These are phyloP conservation scores for Prunella fulvescens DNA, from an alignment of 2,113 vertebrate species.

Conservation along the genomic window DNA sequence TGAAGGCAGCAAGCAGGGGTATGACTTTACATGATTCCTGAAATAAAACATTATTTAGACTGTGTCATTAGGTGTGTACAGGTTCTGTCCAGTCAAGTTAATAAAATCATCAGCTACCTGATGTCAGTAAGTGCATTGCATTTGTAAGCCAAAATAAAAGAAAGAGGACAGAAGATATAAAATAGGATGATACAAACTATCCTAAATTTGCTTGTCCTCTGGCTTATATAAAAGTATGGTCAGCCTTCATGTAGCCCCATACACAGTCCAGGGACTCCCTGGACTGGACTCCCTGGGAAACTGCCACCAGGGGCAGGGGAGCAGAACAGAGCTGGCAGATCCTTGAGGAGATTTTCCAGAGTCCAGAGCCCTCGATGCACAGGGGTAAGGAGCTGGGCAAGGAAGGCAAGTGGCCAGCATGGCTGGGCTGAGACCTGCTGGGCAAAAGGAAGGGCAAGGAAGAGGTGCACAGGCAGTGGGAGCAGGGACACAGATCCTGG, in stretches of 20 bases:
- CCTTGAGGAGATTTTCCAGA: not conserved
- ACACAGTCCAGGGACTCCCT: not conserved
- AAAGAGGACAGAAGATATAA: not conserved
- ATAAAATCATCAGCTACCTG: not conserved
- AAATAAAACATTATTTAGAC: not conserved
- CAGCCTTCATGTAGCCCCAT: not conserved
- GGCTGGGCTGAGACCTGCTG: not conserved
- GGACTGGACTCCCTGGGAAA: too few species aligned
- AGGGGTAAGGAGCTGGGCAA: not conserved
- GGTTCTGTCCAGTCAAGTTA: not conserved
- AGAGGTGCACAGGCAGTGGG: not conserved
- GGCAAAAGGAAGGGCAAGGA: not conserved
- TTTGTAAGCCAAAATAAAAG: not conserved
- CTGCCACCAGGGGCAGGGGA: not conserved
- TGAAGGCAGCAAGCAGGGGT: not conserved
- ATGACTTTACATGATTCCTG: not conserved
- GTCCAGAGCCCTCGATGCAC: not conserved
- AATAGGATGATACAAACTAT: not conserved
- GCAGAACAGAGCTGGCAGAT: not conserved
- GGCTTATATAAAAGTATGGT: not conserved
- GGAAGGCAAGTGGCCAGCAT: accelerated
- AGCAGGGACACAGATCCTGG: not conserved
- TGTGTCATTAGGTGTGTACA: not conserved
- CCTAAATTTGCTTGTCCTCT: not conserved
- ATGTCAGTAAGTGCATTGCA: not conserved